Evolutionary conservation across 2,113 vertebrate genomes (phyloP).

Genomic region (Ctenomys sociabilis): DNA sequence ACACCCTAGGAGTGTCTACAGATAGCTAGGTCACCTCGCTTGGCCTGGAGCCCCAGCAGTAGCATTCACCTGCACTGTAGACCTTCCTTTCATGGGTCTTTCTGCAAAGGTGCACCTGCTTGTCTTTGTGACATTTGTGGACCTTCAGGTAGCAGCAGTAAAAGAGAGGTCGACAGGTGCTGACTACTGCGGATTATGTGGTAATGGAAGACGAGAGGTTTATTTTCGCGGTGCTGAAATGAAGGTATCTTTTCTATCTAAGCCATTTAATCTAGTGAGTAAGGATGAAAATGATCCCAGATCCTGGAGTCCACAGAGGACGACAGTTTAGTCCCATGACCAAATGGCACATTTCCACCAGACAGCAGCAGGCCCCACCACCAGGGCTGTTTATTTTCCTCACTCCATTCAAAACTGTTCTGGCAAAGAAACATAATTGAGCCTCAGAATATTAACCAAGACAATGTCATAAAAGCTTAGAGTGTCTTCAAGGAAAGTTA

Average conservation of each 20-base stretch:
- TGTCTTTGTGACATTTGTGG: background rate
- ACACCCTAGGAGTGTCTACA: no score
- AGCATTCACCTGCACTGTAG: no score
- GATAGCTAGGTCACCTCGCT: no score
- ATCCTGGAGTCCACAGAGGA: background rate
- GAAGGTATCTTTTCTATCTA: background rate
- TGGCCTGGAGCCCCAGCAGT: background rate
- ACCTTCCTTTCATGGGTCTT: background rate
- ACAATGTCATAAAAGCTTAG: rapidly evolving
- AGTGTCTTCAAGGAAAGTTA: background rate
- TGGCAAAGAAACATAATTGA: background rate
- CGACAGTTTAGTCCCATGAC: background rate
- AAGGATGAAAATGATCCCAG: background rate
- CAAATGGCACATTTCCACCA: rapidly evolving
- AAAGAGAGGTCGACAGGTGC: rapidly evolving
- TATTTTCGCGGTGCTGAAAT: rapidly evolving
- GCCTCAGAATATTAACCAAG: no score
- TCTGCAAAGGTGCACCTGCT: rapidly evolving
- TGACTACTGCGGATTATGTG: no score
- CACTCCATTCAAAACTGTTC: background rate
- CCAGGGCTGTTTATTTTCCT: background rate
- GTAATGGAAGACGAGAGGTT: background rate
- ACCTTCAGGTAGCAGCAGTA: background rate
- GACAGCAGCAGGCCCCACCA: background rate
- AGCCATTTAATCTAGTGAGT: background rate